These are phyloP conservation scores for Phania funesta DNA, from an alignment of 2,888 invertebrate genomes.

Conservation along the genomic window DNA sequence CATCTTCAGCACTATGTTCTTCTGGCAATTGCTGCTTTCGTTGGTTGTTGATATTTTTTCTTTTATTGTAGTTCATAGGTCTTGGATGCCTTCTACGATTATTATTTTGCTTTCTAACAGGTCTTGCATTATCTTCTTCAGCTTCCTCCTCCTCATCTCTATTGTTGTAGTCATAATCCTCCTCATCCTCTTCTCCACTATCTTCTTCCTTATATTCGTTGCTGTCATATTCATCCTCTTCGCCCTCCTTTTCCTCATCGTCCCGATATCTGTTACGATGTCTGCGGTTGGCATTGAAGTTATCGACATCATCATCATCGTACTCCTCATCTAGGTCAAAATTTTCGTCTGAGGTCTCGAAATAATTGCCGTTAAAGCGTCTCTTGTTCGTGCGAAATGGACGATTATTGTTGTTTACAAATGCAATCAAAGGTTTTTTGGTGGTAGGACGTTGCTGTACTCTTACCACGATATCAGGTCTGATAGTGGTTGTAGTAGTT, in stretches of 20 bases:
- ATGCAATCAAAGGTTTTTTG: constrained; percentile 69
- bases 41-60: background rate
- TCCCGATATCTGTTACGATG: constrained; percentile 41
- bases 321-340: constrained; percentile 69
- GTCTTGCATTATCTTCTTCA: constrained; percentile 58
- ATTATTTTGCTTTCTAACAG: constrained; percentile 46
- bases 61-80: constrained; percentile 56
- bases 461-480: constrained; percentile 75
- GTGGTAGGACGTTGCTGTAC: constrained; percentile 72
- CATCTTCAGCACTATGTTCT: constrained; percentile 18
- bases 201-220: constrained; percentile 56
- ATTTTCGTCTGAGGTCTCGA: constrained; percentile 70
- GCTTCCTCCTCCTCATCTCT: constrained; percentile 58
- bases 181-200: constrained; percentile 65
- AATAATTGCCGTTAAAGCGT: constrained; percentile 64
- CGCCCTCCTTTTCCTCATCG: constrained; percentile 69
- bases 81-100: constrained; percentile 58
- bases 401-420: constrained; percentile 49
- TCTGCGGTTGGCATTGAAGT: background rate
- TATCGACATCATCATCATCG: constrained; percentile 40
- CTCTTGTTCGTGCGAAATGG: constrained; percentile 65
- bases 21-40: constrained; percentile 11
- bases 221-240: constrained; percentile 50
- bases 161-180: constrained; percentile 62
- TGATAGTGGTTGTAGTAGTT: constrained; percentile 67